Evolutionary conservation across 2,888 invertebrate genomes (phyloP), one percentile per base, ranked within the genome.

Genomic region (Synergus gifuensis): DNA sequence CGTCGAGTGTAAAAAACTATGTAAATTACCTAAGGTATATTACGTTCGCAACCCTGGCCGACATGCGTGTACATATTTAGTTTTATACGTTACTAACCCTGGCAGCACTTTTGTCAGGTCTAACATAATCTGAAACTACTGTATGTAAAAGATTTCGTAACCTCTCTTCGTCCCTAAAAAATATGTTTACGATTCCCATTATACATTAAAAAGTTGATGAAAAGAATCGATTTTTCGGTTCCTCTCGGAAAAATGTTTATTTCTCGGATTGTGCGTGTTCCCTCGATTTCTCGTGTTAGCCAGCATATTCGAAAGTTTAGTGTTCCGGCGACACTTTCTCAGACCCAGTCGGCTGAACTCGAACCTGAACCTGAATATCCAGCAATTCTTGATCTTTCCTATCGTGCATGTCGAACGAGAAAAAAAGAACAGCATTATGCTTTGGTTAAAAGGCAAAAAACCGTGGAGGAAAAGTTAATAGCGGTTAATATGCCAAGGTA

Each of bases 401-500:
- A 88, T 14, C 89, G 93, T 86, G 94, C 93, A 9, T 90, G 92
- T 86, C 93, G 93, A 81, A 90, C 92, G 86, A 93, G 95, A 64
- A 90, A 93, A 79, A 91, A 93, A 0, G 89, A 93, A 83, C 84
- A 88, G 2, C 92, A 94, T 91, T 93, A 95, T 86, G 93, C 95
- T 18, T 93, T 94, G 88, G 94, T 97, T 16, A 94, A 94, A 89
- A 91, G 93, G 1, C 87, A 96, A 14, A 93, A 94, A 79, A 97
- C 97, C 0, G 94, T 97, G 0, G 98, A 98, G 92, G 97, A 97
- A 90, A 98, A 98, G 89, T 94, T 97, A 86, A 95, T 97, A 77
- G 96, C 96, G 86, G 88, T 97, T 40, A 97, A 97, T 90, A 95
- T 97, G 95, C 96, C 96, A 0, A 94, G 94, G 76, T 97, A 96